Conservation (phyloP, 2,797 vertebrate species). For the Odontamblyopus lacepedii region DNA sequence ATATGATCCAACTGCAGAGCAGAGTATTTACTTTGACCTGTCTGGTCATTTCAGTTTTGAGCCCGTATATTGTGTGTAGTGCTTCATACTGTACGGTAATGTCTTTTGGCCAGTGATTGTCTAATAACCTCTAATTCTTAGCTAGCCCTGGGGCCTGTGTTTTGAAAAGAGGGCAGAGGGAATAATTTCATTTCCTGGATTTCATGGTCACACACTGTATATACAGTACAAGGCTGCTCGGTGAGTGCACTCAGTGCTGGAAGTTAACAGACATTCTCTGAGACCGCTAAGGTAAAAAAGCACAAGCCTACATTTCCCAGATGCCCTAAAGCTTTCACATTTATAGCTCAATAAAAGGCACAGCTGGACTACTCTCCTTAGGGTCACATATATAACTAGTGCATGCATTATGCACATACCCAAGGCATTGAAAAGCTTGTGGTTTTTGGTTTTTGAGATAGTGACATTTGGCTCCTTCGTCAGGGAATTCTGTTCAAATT, state of each 20-base stretch:
- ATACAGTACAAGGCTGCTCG: conserved; percentile 27
- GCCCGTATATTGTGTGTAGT: neutral
- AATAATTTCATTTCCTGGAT: conserved; percentile 58
- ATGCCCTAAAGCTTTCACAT: conserved; percentile 39
- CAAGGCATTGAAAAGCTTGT: conserved; percentile 7
- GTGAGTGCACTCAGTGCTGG: conserved; percentile 35
- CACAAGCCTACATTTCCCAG: conserved; percentile 59
- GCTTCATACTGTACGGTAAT: conserved; percentile 18
- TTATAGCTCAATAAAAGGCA: conserved; percentile 36
- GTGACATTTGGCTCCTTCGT: conserved; percentile 14
- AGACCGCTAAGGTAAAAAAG: conserved; percentile 43
- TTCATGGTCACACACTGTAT: conserved; percentile 36
- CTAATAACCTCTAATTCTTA: conserved; percentile 45
- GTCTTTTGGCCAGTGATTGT: conserved; percentile 66
- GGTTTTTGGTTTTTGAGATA: conserved; percentile 6
- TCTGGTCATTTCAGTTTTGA: neutral
- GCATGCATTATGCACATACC: conserved; percentile 4
- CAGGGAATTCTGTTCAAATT: conserved; percentile 1
- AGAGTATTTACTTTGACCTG: neutral
- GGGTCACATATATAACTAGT: conserved; percentile 36
- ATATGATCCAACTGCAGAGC: neutral
- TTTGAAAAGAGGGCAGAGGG: conserved; percentile 33
- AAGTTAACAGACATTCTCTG: conserved; percentile 36
- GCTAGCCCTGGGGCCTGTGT: conserved; percentile 36
- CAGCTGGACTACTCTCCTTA: conserved; percentile 38